These are phyloP conservation scores for Cyphomyrus plagiostoma DNA, from an alignment of 2,113 vertebrate genomes.

Conservation along the genomic window DNA sequence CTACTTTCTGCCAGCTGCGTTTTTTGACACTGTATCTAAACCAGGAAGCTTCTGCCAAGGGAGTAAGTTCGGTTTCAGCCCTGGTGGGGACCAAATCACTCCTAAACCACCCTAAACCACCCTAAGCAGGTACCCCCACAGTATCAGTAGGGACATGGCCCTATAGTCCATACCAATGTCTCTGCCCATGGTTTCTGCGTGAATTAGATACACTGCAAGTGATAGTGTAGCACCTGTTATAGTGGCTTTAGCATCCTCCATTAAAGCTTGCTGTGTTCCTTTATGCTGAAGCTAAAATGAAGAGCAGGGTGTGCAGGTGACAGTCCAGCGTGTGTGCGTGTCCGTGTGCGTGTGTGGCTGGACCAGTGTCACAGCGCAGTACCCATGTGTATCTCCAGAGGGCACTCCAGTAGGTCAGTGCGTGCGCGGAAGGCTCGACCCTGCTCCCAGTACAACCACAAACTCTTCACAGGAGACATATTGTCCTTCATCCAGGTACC, in stretches of 20 bases:
- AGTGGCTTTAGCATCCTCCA: not conserved
- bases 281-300: not conserved
- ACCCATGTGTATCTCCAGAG: slow-evolving; percentile 62
- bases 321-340: not conserved
- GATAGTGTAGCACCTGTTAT: not conserved
- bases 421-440: slow-evolving; percentile 63
- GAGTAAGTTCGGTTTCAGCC: not conserved
- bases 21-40: not conserved
- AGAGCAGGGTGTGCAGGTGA: not conserved
- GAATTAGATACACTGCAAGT: not conserved
- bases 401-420: slow-evolving; percentile 60
- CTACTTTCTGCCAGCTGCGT: not conserved
- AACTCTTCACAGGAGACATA: slow-evolving; percentile 77
- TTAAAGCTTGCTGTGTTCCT: not conserved
- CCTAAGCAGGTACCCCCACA: not conserved
- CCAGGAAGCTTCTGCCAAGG: not conserved
- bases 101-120: not conserved
- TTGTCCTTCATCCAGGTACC: slow-evolving; percentile 75
- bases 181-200: not conserved
- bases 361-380: slow-evolving; percentile 38
- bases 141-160: not conserved
- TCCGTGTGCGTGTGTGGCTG: not conserved
- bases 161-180: not conserved
- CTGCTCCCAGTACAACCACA: slow-evolving; percentile 72
- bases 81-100: not conserved